Evolutionary conservation across 2,888 invertebrate species (phyloP), one percentile per base, ranked within the genome.

Genomic region (Notocelia uddmanniana): DNA sequence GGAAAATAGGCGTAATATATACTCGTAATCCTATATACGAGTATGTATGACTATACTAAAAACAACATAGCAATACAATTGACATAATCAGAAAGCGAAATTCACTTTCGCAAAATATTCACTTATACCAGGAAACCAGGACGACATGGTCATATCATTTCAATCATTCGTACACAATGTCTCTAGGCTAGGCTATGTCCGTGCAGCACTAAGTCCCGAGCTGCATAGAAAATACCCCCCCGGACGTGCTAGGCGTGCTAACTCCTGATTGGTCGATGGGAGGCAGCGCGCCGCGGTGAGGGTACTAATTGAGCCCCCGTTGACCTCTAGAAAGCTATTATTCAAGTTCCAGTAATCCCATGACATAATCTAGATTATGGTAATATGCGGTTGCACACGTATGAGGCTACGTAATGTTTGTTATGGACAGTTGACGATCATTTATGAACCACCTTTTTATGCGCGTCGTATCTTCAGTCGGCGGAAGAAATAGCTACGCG

Each of bases 281-380:
- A 74, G 74, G 74, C 59, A 8, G 26, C n/a, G 10, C 62, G 74
- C 77, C 81, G 81, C 78, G 78, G 70, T 52, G 60, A 73, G 85
- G 81, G 77, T 81, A 76, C 77, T 79, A 80, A 83, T 83, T 79
- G 78, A 76, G 66, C 66, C 69, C 58, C 77, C 78, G 72, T 73
- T 83, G 87, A 86, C 89, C 88, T 89, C 84, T 79, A 87, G 83
- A 86, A 88, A 84, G 84, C 85, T 80, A 88, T 87, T 87, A 89
- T 88, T 85, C 87, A 85, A 90, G 90, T 86, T 90, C 91, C 78
- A 91, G 87, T 91, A 91, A 89, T 89, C 92, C 85, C 88, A 89
- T 92, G 92, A 92, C 92, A 92, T 91, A 92, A 92, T 89, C 87
- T 85, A 88, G 82, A 87, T 85, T 85, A 84, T 87, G 83, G 58